A percentile compares a stretch with the other conserved stretches of the same genome.
phyloP scores from a whole-genome alignment of 1,140 invertebrate genomes.

The Atta texana region DNA sequence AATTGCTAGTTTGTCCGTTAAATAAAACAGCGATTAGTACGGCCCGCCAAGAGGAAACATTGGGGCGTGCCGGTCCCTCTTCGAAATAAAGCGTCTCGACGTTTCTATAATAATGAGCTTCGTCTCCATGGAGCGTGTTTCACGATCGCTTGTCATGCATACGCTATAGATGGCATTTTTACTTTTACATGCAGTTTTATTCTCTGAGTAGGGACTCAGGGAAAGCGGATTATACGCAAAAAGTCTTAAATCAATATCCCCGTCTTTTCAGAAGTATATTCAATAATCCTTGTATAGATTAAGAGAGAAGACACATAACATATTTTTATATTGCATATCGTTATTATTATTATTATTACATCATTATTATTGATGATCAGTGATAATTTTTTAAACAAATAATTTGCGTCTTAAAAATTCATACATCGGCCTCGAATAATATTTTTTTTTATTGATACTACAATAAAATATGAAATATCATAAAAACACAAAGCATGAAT shows the following conservation, averaged over 20 bases:
- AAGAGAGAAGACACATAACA: background rate
- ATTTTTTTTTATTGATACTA: background rate
- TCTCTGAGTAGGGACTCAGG: background rate
- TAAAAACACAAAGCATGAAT: background rate
- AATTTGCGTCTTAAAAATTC: background rate
- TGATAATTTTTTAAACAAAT: background rate
- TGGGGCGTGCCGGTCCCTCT: constrained; percentile 32
- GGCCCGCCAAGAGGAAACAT: constrained; percentile 10
- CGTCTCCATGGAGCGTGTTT: background rate
- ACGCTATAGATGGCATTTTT: background rate
- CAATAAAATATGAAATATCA: background rate
- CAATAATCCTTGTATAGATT: background rate
- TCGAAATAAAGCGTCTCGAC: constrained; percentile 18
- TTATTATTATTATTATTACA: background rate
- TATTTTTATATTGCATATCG: background rate
- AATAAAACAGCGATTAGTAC: constrained; percentile 49
- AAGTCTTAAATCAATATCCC: constrained; percentile 14
- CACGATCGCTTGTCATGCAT: background rate
- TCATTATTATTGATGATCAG: background rate
- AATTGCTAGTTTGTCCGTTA: constrained; percentile 29
- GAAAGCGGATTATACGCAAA: background rate
- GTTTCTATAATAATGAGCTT: constrained; percentile 35
- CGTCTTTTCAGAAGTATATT: background rate
- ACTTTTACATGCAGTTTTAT: constrained; percentile 22
- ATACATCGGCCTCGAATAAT: background rate